phyloP scores from a whole-genome alignment of 92 coral and sea anemone genomes.

The Phenganax marumi region DNA sequence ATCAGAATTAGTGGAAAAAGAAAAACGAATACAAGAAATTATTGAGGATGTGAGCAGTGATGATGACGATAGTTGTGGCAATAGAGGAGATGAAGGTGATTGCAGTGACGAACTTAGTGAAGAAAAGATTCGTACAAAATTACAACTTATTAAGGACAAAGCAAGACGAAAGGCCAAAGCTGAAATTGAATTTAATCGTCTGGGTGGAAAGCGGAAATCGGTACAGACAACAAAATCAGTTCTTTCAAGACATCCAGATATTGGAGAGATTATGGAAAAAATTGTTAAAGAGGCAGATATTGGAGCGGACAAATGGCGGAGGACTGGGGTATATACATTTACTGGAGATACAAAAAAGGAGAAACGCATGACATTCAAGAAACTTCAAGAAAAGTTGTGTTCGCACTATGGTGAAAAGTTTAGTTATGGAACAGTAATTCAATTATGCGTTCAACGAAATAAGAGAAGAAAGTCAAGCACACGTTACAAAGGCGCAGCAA shows the following conservation, averaged over 20 bases:
- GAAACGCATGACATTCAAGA: slow-evolving; percentile 49
- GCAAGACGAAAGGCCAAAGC: slow-evolving; percentile 34
- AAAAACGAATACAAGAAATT: slow-evolving; percentile 21
- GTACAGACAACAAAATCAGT: slow-evolving; percentile 20
- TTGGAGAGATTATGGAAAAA: slow-evolving; percentile 60
- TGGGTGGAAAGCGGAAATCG: slow-evolving; percentile 24
- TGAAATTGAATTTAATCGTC: slow-evolving; percentile 32
- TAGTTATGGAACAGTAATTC: slow-evolving; percentile 33
- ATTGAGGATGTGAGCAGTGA: slow-evolving; percentile 48
- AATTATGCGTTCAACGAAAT: slow-evolving; percentile 29
- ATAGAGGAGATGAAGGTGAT: slow-evolving; percentile 40
- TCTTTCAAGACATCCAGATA: slow-evolving; percentile 45
- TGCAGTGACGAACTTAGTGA: slow-evolving; percentile 37
- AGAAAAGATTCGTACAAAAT: slow-evolving; percentile 27
- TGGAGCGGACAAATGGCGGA: slow-evolving; percentile 60
- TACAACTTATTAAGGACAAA: slow-evolving; percentile 39
- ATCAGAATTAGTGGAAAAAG: slow-evolving; percentile 45
- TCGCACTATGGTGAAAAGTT: slow-evolving; percentile 25
- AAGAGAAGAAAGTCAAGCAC: slow-evolving; percentile 41
- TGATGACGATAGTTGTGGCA: slow-evolving; percentile 43
- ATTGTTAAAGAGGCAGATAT: slow-evolving; percentile 51
- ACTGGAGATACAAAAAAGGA: slow-evolving; percentile 54
- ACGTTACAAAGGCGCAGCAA: slow-evolving; percentile 57
- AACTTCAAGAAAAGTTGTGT: slow-evolving; percentile 6
- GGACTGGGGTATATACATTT: slow-evolving; percentile 67